Evolutionary conservation across 2,888 invertebrate genomes (phyloP).

Genomic region (Ormyrus rosae): DNA sequence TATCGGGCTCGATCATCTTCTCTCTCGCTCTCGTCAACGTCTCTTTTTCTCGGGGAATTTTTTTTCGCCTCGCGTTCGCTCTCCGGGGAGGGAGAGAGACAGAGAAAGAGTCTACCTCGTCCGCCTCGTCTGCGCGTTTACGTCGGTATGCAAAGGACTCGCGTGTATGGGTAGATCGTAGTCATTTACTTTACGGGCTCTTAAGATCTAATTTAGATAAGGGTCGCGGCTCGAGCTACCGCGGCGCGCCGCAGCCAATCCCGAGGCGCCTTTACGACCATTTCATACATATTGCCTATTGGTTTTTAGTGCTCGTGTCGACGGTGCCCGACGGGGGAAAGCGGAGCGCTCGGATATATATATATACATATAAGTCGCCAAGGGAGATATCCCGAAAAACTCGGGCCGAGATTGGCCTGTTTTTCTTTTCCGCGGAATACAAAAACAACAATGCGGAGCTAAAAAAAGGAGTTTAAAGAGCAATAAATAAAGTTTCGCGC

Average conservation of each 20-base stretch:
- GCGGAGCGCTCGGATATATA: too few species aligned
- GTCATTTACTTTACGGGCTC: slow-evolving; percentile 65
- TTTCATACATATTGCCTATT: slow-evolving; percentile 47
- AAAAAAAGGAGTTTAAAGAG: too few species aligned
- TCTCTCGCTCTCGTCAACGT: slow-evolving; percentile 32
- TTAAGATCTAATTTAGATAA: slow-evolving; percentile 75
- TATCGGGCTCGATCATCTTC: slow-evolving; percentile 56
- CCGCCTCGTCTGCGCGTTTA: neutral
- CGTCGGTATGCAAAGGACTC: slow-evolving; percentile 59
- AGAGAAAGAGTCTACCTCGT: neutral
- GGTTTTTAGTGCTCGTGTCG: slow-evolving; percentile 42
- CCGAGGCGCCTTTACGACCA: slow-evolving; percentile 50
- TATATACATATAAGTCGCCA: too few species aligned
- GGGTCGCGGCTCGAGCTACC: slow-evolving; percentile 64
- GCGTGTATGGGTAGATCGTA: slow-evolving; percentile 57
- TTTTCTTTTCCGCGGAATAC: neutral
- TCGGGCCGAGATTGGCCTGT: neutral
- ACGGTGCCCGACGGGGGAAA: neutral
- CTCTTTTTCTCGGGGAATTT: slow-evolving; percentile 6
- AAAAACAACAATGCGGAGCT: too few species aligned
- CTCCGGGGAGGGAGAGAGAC: neutral
- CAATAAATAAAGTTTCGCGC: slow-evolving; percentile 56
- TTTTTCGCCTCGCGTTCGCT: neutral
- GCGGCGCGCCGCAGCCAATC: slow-evolving; percentile 53
- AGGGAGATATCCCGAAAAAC: too few species aligned